phyloP scores from a whole-genome alignment of 2,113 vertebrate genomes.

The Columba janthina region DNA sequence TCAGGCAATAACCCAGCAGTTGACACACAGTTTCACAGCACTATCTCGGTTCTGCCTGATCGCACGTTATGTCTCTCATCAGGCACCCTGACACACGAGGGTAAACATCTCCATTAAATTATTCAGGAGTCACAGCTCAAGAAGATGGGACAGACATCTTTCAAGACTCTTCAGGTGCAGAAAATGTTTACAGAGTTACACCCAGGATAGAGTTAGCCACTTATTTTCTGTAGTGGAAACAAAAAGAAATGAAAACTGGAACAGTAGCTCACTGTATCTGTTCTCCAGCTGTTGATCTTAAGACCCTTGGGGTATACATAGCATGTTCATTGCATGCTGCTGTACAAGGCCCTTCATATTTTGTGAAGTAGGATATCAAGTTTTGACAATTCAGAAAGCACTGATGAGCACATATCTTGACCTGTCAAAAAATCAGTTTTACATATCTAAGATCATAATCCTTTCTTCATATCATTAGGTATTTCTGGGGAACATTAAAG shows the following conservation, averaged over 20 bases:
- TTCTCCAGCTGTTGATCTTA: background rate
- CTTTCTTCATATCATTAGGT: background rate
- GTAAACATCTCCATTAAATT: background rate
- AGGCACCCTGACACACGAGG: background rate
- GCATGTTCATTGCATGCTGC: background rate
- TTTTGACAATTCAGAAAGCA: background rate
- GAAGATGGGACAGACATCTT: background rate
- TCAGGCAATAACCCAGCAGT: background rate
- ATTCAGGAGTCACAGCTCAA: background rate
- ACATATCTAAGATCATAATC: background rate
- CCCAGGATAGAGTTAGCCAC: background rate
- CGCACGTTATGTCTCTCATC: background rate
- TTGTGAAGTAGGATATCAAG: background rate
- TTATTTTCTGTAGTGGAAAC: background rate
- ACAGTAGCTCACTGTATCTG: background rate
- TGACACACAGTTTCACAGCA: background rate
- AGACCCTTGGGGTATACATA: background rate
- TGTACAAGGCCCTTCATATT: background rate
- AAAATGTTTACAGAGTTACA: background rate
- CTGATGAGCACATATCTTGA: background rate
- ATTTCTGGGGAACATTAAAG: background rate
- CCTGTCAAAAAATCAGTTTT: background rate
- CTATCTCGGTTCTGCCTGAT: background rate
- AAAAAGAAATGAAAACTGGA: background rate
- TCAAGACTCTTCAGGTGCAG: background rate